Base-by-base conservation (phyloP, 2,113 vertebrate genomes). In the Sceloporus undulatus region DNA sequence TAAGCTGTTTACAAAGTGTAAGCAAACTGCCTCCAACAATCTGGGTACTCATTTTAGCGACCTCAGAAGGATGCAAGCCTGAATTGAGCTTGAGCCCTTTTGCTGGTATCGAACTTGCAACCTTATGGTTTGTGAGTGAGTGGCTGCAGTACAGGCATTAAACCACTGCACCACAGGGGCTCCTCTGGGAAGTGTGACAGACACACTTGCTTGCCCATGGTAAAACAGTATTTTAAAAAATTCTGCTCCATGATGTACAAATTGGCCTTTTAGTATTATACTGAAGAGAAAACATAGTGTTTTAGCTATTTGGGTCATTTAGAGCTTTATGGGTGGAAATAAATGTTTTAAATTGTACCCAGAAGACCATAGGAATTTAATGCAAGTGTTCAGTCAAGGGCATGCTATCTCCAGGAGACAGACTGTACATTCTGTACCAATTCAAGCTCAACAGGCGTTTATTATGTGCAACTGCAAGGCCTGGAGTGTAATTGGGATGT, bases 391-490 rank as follows among this genome's bases (percentile, higher is more conserved):
- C 8, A 62, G 18, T 27, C 52, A 84, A 56, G 21, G 23, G 34
- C 9, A 85, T 66, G 5, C 13, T 75, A 38, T 40, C 19, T 11
- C 19, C 21, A 9, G 34, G 11, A 84, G 25, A 25, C 7, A 56
- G 73, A 7, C 54, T 5, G 65, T 85, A 29, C 1, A 2, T 42
- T 18, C 65, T 78, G 59, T 62, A 74, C 82, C 48, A 84, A 74
- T 38, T 84, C 74, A 77, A 85, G n/a, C 21, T 59, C 48, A 52
- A 23, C 54, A 56, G 48, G 68, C 52, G 16, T 85, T 77, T 66
- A 77, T 65, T 85, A 85, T 74, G n/a, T 85, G 38, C 34, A 74
- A 29, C 13, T 48, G 27, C 25, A 85, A 77, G 34, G 14, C 76
- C 56, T 85, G 54, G 54, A 82, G 5, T 75, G 9, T 42, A 21